A percentile compares a stretch with the other conserved stretches of the same genome.
Evolutionary conservation across 2,888 invertebrate genomes (phyloP).

Genomic region (Tanytarsus gracilentus): DNA sequence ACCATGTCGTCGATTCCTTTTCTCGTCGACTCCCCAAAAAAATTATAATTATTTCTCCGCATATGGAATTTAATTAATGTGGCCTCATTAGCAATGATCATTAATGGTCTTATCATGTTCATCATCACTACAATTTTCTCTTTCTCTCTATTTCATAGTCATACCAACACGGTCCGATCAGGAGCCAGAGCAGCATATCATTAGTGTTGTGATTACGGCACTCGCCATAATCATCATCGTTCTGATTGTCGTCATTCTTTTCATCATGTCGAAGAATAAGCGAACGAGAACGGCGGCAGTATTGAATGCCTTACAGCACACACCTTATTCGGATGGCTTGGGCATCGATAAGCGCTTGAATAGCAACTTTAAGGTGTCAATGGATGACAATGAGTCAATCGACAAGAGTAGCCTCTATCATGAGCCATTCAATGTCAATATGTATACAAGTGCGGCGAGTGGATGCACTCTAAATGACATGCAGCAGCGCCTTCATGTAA

Average conservation of each 20-base stretch:
- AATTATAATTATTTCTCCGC: not conserved
- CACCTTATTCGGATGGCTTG: conserved; percentile 43
- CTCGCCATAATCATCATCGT: conserved; percentile 63
- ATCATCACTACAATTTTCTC: not conserved
- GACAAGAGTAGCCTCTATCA: conserved; percentile 46
- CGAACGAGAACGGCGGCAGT: conserved; percentile 44
- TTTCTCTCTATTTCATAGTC: conserved; percentile 34
- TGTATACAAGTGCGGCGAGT: conserved; percentile 44
- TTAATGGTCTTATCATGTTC: not conserved
- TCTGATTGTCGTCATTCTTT: conserved; percentile 57
- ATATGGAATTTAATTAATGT: conserved; percentile 21
- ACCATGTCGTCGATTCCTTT: too few relatives aligned
- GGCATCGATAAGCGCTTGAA: conserved; percentile 44
- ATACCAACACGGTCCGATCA: conserved; percentile 48
- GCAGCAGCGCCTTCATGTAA: conserved; percentile 44
- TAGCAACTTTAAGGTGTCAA: conserved; percentile 44
- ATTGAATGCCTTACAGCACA: conserved; percentile 43
- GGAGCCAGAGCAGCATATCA: conserved; percentile 50
- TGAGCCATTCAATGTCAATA: conserved; percentile 46
- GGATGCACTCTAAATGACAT: conserved; percentile 44
- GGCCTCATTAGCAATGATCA: conserved; percentile 17
- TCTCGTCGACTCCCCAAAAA: too few relatives aligned
- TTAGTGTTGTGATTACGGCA: conserved; percentile 59
- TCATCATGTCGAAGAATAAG: conserved; percentile 59
- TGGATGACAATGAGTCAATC: conserved; percentile 44